These are phyloP conservation scores for Microtus richardsoni DNA, from an alignment of 2,113 vertebrate genomes.

Conservation along the genomic window DNA sequence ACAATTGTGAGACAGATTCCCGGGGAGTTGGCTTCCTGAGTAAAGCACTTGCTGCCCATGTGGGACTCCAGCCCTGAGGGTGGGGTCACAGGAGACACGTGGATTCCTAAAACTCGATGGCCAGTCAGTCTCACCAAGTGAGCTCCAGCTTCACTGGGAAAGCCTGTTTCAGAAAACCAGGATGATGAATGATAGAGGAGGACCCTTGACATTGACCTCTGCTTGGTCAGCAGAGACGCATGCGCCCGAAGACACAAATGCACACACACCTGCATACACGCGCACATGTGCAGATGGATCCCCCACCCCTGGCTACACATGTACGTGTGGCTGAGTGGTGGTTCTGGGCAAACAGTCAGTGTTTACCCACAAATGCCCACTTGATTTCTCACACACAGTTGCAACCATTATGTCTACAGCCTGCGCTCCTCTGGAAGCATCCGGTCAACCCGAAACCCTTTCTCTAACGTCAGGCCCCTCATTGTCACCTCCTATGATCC, in stretches of 20 bases:
- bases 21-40: neutral
- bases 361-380: too few relatives aligned
- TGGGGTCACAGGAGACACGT: neutral
- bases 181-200: neutral
- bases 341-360: neutral
- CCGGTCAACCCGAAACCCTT: neutral
- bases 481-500: neutral
- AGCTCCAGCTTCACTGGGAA: neutral
- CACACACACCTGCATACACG: neutral
- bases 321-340: neutral
- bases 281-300: fast-evolving
- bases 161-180: too few relatives aligned
- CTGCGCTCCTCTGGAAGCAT: neutral
- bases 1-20: neutral
- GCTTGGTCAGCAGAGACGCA: neutral
- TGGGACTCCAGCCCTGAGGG: neutral
- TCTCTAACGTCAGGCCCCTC: neutral
- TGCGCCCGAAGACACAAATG: neutral
- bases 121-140: neutral
- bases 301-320: fast-evolving
- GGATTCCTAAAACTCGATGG: neutral
- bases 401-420: fast-evolving
- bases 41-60: neutral
- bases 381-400: fast-evolving
- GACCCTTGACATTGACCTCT: neutral